phyloP scores from a whole-genome alignment of 2,888 invertebrate genomes.

The Eucriotettix oculatus region DNA sequence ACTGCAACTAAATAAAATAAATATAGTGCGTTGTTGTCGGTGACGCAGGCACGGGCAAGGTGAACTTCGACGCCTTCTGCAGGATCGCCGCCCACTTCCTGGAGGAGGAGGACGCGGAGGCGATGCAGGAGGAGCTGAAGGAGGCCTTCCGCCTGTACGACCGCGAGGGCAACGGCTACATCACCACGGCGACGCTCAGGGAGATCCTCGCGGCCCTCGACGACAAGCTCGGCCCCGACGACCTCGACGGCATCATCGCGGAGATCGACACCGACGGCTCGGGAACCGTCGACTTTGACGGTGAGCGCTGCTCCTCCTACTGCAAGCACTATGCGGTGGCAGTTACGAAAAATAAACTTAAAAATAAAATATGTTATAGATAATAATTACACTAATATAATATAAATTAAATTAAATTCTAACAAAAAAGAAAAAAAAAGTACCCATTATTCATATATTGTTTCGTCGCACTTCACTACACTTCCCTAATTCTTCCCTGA shows the following conservation, averaged over 20 bases:
- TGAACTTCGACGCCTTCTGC: conserved; percentile 90
- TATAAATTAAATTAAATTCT: no score
- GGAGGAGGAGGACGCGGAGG: conserved; percentile 90
- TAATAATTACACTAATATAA: no score
- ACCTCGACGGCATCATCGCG: conserved; percentile 91
- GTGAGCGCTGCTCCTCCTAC: no score
- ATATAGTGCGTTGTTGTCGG: no score
- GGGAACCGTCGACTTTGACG: conserved; percentile 97
- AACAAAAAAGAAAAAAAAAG: no score
- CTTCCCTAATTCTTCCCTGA: no score
- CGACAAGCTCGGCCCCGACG: conserved; percentile 81
- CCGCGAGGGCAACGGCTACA: conserved; percentile 79
- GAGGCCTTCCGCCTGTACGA: conserved; percentile 97
- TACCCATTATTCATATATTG: no score
- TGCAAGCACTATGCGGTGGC: no score
- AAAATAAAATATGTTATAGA: no score
- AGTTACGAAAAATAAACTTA: no score
- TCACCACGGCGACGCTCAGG: conserved; percentile 73
- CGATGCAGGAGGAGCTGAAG: conserved; percentile 89
- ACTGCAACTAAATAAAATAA: no score
- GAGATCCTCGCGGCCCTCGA: conserved; percentile 87
- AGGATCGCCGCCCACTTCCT: conserved; percentile 85
- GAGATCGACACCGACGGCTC: conserved; percentile 97
- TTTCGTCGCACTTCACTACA: no score
- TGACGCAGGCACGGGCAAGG: conserved; percentile 67